Percentiles rank a stretch among this genome's conserved stretches.
These are phyloP conservation scores for Caenorhabditis sp. DNA, from an alignment of 2,888 invertebrate species.

Conservation along the genomic window DNA sequence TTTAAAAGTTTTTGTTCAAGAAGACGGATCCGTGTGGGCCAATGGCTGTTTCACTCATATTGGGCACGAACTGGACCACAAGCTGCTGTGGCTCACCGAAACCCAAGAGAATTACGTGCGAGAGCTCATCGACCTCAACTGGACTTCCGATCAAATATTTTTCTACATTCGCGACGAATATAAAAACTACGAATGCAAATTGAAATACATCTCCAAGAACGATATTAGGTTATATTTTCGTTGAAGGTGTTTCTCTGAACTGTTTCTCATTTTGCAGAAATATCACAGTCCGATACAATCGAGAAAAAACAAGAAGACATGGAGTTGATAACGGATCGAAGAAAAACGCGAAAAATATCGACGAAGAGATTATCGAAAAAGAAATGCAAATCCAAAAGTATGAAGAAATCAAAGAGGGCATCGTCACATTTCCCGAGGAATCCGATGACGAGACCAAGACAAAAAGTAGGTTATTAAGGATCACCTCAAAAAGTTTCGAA, in stretches of 20 bases:
- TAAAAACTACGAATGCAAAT: slow-evolving; percentile 46
- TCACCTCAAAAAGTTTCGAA: no score
- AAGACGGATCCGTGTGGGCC: slow-evolving; percentile 25
- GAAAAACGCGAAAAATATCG: no score
- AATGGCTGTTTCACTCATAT: slow-evolving; percentile 54
- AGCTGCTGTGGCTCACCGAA: slow-evolving; percentile 51
- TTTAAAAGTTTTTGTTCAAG: slow-evolving; percentile 32
- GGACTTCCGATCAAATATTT: slow-evolving; percentile 47
- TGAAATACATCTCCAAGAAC: slow-evolving; percentile 56
- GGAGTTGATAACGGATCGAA: no score
- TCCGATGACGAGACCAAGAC: no score
- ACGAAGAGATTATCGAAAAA: no score
- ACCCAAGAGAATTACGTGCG: slow-evolving; percentile 54
- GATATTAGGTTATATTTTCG: slow-evolving; percentile 42
- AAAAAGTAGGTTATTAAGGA: no score
- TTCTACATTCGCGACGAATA: slow-evolving; percentile 45
- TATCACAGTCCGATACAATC: slow-evolving; percentile 31
- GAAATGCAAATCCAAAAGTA: no score
- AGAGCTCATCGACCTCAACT: slow-evolving; percentile 42
- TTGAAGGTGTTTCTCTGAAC: not conserved
- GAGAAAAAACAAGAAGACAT: not conserved
- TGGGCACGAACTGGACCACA: slow-evolving; percentile 54
- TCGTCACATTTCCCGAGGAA: no score
- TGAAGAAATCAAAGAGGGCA: no score
- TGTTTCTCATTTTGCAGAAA: slow-evolving; percentile 15